Evolutionary conservation across 2,113 vertebrate genomes (phyloP).

Genomic region (Pachycephala philippinensis): DNA sequence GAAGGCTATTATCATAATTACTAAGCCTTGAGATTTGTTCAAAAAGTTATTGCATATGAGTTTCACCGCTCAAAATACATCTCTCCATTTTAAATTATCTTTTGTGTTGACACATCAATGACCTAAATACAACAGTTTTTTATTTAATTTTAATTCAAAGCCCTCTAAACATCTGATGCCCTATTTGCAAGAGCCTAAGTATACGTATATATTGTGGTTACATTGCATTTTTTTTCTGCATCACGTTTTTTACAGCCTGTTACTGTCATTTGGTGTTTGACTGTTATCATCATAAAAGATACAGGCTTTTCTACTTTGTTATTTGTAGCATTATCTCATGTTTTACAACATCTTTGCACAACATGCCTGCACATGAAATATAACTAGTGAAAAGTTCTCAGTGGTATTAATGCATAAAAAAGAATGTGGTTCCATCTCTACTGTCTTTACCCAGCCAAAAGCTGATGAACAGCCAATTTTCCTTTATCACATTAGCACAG

Average conservation of each 20-base stretch:
- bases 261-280: slow-evolving; percentile 84
- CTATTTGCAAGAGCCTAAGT: slow-evolving; percentile 26
- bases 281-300: slow-evolving; percentile 95
- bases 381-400: slow-evolving; percentile 83
- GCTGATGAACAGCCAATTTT: slow-evolving; percentile 99
- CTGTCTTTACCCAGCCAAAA: slow-evolving; percentile 84
- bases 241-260: slow-evolving; percentile 82
- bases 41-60: slow-evolving; percentile 41
- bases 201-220: neutral
- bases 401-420: slow-evolving; percentile 83
- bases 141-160: slow-evolving; percentile 66
- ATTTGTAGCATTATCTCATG: slow-evolving; percentile 90
- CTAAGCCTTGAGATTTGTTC: slow-evolving; percentile 41
- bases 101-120: slow-evolving; percentile 48
- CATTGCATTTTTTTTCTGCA: slow-evolving; percentile 58
- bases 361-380: slow-evolving; percentile 83
- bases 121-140: slow-evolving; percentile 27
- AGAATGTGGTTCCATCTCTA: slow-evolving; percentile 78
- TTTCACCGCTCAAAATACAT: slow-evolving; percentile 16
- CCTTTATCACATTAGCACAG: slow-evolving; percentile 98
- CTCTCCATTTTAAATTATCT: slow-evolving; percentile 34
- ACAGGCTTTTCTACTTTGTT: slow-evolving; percentile 84
- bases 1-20: slow-evolving; percentile 60
- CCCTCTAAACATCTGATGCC: slow-evolving; percentile 48
- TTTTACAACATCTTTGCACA: slow-evolving; percentile 82